phyloP scores from a whole-genome alignment of 2,797 vertebrate species.

The Peromyscus eremicus region DNA sequence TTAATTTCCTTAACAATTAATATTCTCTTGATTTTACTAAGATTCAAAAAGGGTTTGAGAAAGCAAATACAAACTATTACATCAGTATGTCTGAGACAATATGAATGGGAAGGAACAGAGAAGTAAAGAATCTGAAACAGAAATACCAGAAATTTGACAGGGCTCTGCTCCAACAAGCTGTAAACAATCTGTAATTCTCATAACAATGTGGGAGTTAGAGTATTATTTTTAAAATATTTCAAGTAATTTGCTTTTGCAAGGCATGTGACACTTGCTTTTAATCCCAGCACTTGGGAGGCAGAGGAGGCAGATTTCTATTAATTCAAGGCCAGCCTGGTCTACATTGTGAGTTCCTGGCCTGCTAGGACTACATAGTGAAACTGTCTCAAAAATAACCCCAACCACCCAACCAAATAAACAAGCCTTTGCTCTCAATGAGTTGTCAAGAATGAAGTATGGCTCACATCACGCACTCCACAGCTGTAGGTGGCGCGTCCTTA shows the following conservation, averaged over 20 bases:
- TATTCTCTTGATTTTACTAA: constrained; percentile 49
- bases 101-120: neutral
- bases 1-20: constrained; percentile 50
- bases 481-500: neutral
- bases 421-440: neutral
- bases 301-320: neutral
- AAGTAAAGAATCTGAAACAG: neutral
- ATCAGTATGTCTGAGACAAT: neutral
- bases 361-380: neutral
- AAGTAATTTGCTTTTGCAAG: neutral
- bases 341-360: neutral
- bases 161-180: neutral
- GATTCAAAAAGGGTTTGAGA: neutral
- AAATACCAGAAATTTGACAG: constrained; percentile 52
- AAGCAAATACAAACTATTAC: constrained; percentile 18
- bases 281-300: neutral
- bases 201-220: neutral
- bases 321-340: neutral
- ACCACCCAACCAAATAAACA: neutral
- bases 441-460: neutral
- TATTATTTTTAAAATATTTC: constrained; percentile 17
- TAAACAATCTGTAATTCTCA: constrained; percentile 21
- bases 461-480: neutral
- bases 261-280: neutral
- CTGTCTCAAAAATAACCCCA: neutral